phyloP scores from a whole-genome alignment of 1,140 invertebrate species.

The Pogonus chalceus region DNA sequence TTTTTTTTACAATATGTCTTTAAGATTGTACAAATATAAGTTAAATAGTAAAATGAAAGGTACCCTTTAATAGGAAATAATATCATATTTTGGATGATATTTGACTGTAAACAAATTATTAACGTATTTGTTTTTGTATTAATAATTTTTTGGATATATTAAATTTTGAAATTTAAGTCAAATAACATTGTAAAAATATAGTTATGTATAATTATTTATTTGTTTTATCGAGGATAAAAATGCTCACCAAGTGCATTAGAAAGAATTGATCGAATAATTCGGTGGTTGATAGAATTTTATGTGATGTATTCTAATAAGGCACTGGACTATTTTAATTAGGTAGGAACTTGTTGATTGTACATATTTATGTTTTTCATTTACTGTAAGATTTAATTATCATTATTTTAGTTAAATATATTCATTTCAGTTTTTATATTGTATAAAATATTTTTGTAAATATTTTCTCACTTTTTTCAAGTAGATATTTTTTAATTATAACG shows the following conservation, averaged over 20 bases:
- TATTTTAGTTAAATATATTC: background rate
- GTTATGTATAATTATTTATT: background rate
- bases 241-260: constrained; percentile 5
- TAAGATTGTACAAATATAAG: too few species aligned
- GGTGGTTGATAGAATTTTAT: background rate
- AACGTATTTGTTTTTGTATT: too few species aligned
- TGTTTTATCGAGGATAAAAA: background rate
- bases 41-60: too few species aligned
- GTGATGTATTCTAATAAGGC: background rate
- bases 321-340: background rate
- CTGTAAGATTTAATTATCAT: too few species aligned
- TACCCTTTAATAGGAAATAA: too few species aligned
- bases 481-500: background rate
- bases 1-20: too few species aligned
- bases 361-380: background rate
- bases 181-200: too few species aligned
- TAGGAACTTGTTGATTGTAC: background rate
- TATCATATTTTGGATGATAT: too few species aligned
- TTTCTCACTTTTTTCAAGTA: background rate
- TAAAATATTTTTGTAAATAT: background rate
- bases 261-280: background rate
- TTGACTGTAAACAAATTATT: too few species aligned
- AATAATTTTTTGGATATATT: too few species aligned
- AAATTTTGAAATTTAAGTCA: too few species aligned
- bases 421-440: background rate